phyloP scores from a whole-genome alignment of 2,797 vertebrate genomes.

The Garrulus glandarius region DNA sequence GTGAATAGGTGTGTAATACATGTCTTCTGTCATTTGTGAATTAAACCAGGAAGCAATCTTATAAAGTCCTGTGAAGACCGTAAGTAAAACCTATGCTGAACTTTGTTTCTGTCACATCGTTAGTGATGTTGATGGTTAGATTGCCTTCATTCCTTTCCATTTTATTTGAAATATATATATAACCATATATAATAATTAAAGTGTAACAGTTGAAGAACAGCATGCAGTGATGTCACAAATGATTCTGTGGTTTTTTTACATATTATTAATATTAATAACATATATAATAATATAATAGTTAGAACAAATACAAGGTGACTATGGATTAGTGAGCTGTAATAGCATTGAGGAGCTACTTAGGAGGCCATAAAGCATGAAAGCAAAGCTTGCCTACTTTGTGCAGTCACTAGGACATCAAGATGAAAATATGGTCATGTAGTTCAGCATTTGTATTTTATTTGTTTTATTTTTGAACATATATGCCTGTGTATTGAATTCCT shows the following conservation, averaged over 20 bases:
- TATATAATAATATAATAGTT: background rate
- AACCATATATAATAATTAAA: background rate
- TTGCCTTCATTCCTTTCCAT: background rate
- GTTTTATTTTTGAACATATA: background rate
- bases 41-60: background rate
- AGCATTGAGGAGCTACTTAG: background rate
- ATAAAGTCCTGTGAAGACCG: background rate
- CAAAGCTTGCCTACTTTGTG: background rate
- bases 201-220: background rate
- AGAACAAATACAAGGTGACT: background rate
- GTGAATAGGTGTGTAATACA: background rate
- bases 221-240: background rate
- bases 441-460: background rate
- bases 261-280: background rate
- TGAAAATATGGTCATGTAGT: background rate
- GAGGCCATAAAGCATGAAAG: background rate
- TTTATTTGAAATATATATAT: background rate
- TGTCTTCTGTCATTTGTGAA: background rate
- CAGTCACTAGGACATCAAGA: background rate
- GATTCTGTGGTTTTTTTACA: background rate
- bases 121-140: background rate
- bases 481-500: background rate
- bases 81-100: background rate
- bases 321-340: background rate
- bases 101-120: background rate